Evolutionary conservation across 2,113 vertebrate genomes (phyloP).

Genomic region (Rutilus rutilus): DNA sequence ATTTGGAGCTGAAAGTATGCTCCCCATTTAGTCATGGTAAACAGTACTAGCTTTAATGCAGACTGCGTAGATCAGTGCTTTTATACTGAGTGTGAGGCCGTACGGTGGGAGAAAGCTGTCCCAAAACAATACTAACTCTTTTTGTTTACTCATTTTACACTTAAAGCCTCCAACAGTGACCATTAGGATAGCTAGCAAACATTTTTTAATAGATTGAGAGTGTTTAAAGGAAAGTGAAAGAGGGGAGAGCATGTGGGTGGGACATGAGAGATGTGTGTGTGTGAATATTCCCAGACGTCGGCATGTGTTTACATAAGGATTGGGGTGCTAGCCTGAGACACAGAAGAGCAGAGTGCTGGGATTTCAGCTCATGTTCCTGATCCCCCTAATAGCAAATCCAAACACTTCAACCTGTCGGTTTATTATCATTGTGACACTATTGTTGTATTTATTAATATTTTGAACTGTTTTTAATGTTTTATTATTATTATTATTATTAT

Average conservation of each 20-base stretch:
- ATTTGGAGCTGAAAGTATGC: slow-evolving; percentile 44
- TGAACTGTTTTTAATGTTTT: no score
- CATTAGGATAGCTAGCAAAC: neutral
- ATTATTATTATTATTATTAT: neutral
- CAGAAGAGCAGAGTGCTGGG: slow-evolving; percentile 34
- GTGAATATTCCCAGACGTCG: slow-evolving; percentile 48
- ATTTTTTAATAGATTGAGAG: neutral
- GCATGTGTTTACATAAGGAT: slow-evolving; percentile 51
- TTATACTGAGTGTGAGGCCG: neutral
- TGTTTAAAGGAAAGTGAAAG: neutral
- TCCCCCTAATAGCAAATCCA: neutral
- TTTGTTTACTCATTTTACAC: neutral
- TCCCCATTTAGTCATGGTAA: slow-evolving; percentile 17
- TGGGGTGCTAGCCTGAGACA: slow-evolving; percentile 43
- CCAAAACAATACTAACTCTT: neutral
- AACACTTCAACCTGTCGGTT: neutral
- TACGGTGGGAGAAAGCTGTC: neutral
- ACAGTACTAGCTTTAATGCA: slow-evolving; percentile 17
- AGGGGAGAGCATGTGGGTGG: neutral
- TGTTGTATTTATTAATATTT: neutral
- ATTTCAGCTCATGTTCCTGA: slow-evolving; percentile 9
- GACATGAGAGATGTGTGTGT: neutral
- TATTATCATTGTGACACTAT: neutral
- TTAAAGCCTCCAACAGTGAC: neutral
- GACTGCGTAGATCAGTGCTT: neutral